Evolutionary conservation across 2,888 invertebrate species (phyloP).

Genomic region (Formica aserva): DNA sequence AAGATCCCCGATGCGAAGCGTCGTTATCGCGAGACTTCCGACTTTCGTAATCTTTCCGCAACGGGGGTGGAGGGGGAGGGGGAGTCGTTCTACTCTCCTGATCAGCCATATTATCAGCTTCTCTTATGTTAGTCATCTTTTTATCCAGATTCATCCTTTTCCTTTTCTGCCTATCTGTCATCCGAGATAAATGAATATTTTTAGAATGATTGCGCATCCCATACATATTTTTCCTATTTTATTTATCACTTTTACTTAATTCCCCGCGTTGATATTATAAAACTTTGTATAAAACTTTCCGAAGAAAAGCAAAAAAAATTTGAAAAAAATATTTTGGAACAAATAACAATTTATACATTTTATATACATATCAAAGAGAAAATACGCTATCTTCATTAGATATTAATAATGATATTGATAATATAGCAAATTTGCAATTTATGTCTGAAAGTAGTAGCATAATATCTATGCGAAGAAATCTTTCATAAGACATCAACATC

Average conservation of each 20-base stretch:
- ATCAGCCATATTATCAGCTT: not conserved
- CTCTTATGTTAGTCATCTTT: not conserved
- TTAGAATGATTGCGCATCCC: not conserved
- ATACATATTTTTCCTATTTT: not conserved
- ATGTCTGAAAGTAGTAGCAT: not conserved
- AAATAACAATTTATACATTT: not conserved
- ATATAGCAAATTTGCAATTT: not conserved
- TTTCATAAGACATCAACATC: not conserved
- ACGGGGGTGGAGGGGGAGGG: too few species aligned
- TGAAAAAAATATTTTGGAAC: not conserved
- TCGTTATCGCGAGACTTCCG: slow-evolving; percentile 4
- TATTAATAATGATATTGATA: not conserved
- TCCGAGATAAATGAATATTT: not conserved
- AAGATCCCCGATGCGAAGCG: not conserved
- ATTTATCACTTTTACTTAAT: not conserved
- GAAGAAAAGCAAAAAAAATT: not conserved
- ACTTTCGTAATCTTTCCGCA: not conserved
- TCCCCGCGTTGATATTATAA: not conserved
- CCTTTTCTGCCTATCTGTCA: not conserved
- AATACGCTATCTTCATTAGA: not conserved
- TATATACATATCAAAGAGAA: not conserved
- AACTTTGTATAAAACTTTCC: not conserved
- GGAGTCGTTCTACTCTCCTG: not conserved
- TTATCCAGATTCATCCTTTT: not conserved
- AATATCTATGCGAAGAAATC: not conserved